Percentiles rank a stretch among this genome's conserved stretches.
phyloP scores from a whole-genome alignment of 2,113 vertebrate genomes.

The Syngnathus scovelli region DNA sequence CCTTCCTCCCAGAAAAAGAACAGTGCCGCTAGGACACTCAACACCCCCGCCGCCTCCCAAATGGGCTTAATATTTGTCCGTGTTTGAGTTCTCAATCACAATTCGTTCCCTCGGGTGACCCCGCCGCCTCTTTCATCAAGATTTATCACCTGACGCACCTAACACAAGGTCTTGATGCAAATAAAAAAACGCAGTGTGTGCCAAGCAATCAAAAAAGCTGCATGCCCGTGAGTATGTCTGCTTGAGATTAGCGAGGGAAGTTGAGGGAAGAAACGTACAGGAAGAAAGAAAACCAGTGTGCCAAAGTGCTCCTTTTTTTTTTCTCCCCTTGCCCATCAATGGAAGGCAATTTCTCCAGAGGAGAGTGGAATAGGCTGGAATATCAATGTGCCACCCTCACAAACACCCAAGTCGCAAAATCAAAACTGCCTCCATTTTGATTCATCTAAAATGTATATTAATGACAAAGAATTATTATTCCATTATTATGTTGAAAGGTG shows the following conservation, averaged over 20 bases:
- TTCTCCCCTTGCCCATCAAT: slow-evolving; percentile 40
- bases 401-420: slow-evolving; percentile 26
- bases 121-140: slow-evolving; percentile 25
- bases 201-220: slow-evolving; percentile 27
- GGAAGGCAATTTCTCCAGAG: slow-evolving; percentile 46
- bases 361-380: slow-evolving; percentile 34
- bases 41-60: slow-evolving; percentile 30
- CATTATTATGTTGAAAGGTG: background rate
- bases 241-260: slow-evolving; percentile 14
- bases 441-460: background rate
- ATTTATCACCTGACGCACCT: slow-evolving; percentile 19
- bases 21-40: slow-evolving; percentile 26
- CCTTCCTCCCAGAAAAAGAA: slow-evolving; percentile 36
- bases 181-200: slow-evolving; percentile 20
- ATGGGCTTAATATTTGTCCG: slow-evolving; percentile 50
- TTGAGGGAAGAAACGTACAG: slow-evolving; percentile 9
- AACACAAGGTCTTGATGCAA: slow-evolving; percentile 16
- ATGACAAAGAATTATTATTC: background rate
- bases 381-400: slow-evolving; percentile 34
- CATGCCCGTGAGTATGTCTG: slow-evolving; percentile 6
- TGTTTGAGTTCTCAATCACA: slow-evolving; percentile 56
- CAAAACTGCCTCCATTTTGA: slow-evolving; percentile 1
- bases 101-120: slow-evolving; percentile 42
- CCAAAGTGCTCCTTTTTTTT: slow-evolving; percentile 36
- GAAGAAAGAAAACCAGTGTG: slow-evolving; percentile 20